A percentile compares a stretch with the other conserved stretches of the same genome.
These are phyloP conservation scores for Nesometra sesokonis DNA, from an alignment of 35 echinoderm and acorn worm species.

Conservation along the genomic window DNA sequence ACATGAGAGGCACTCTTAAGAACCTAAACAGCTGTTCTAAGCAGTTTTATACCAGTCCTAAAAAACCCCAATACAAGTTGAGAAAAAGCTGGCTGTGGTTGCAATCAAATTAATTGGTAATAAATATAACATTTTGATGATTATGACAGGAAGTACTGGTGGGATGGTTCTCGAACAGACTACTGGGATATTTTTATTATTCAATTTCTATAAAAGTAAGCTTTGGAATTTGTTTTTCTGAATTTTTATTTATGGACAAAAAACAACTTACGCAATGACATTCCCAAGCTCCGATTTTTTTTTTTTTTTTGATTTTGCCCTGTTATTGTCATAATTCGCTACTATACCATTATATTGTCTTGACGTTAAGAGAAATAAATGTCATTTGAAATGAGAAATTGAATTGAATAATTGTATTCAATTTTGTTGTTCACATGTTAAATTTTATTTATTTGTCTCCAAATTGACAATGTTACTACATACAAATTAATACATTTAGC, in stretches of 20 bases:
- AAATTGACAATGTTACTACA: too few relatives aligned
- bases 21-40: not conserved
- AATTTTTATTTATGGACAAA: not conserved
- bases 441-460: too few relatives aligned
- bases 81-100: not conserved
- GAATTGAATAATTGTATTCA: too few relatives aligned
- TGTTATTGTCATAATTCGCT: too few relatives aligned
- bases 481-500: too few relatives aligned
- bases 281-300: too few relatives aligned
- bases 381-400: too few relatives aligned
- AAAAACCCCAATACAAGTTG: not conserved
- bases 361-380: too few relatives aligned
- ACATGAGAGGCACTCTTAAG: not conserved
- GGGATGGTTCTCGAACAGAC: not conserved
- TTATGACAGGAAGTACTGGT: not conserved
- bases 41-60: not conserved
- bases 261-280: not conserved
- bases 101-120: not conserved
- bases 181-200: not conserved
- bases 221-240: not conserved
- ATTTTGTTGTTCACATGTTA: too few relatives aligned
- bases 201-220: not conserved
- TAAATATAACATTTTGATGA: not conserved
- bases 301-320: too few relatives aligned
- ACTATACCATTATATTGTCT: too few relatives aligned